Percentiles rank a stretch among this genome's conserved stretches.
These are phyloP conservation scores for Drosophila arizonae DNA, from an alignment of 1,140 invertebrate species.

Conservation along the genomic window DNA sequence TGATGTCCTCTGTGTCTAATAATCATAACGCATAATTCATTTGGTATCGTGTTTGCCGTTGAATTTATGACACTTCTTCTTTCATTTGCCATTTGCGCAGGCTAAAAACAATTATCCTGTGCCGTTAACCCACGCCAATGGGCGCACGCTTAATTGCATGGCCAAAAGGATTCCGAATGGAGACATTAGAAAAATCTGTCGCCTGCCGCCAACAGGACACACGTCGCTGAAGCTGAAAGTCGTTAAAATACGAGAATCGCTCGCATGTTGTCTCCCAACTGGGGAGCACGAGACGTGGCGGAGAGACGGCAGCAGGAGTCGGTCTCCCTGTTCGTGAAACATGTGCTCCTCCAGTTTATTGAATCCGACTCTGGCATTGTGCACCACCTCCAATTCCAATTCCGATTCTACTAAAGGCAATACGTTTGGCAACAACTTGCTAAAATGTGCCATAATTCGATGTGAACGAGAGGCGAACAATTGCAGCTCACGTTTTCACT, in stretches of 20 bases:
- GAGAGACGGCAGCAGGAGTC: not conserved
- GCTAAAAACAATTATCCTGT: slow-evolving; percentile 68
- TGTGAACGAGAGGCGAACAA: not conserved
- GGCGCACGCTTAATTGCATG: slow-evolving; percentile 68
- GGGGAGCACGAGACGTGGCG: no score
- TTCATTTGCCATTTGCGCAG: slow-evolving; percentile 60
- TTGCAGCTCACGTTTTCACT: no score
- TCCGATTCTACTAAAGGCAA: not conserved
- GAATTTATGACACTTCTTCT: slow-evolving; percentile 65
- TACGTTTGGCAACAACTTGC: slow-evolving; percentile 33
- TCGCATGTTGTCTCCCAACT: slow-evolving; percentile 25
- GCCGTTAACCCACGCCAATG: slow-evolving; percentile 16
- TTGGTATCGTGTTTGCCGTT: slow-evolving; percentile 58
- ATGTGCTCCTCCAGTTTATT: slow-evolving; percentile 53
- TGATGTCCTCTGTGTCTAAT: slow-evolving; percentile 71
- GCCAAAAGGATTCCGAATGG: slow-evolving; percentile 68
- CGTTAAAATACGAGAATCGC: slow-evolving; percentile 57
- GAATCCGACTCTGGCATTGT: slow-evolving; percentile 27
- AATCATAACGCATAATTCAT: slow-evolving; percentile 74
- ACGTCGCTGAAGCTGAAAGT: slow-evolving; percentile 50
- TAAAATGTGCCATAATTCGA: slow-evolving; percentile 24
- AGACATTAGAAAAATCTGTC: slow-evolving; percentile 80
- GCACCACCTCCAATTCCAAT: not conserved
- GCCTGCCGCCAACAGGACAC: slow-evolving; percentile 61
- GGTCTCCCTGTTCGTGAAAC: slow-evolving; percentile 26